Conservation (phyloP, 1,140 invertebrate genomes). For the Lordiphosa mommai region DNA sequence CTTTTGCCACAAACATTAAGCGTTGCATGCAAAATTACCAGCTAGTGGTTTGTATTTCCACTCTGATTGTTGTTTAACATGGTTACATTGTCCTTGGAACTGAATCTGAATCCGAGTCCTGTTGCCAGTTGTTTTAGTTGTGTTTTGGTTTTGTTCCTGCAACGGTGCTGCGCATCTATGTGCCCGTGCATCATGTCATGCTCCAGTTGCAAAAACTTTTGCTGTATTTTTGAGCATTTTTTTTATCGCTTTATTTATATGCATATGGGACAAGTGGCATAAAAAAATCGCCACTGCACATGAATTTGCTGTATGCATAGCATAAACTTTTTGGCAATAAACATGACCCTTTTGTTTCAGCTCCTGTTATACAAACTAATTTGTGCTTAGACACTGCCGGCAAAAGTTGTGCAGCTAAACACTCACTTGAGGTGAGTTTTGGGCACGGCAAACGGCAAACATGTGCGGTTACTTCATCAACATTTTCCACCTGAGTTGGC, state of each 20-base stretch:
- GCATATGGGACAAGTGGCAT: conserved; percentile 58
- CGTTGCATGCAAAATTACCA: conserved; percentile 77
- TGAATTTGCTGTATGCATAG: conserved; percentile 56
- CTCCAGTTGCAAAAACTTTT: conserved; percentile 69
- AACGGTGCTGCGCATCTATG: conserved; percentile 52
- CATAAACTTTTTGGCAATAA: conserved; percentile 42
- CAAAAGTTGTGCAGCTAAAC: conserved; percentile 61
- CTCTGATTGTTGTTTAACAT: conserved; percentile 78
- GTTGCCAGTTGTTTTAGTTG: conserved; percentile 48
- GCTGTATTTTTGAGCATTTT: conserved; percentile 23
- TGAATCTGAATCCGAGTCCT: conserved; percentile 45
- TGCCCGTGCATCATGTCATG: conserved; percentile 69
- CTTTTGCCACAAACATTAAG: conserved; percentile 75
- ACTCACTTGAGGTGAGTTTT: conserved; percentile 46
- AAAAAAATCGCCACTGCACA: conserved; percentile 37
- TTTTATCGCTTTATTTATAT: conserved; percentile 69
- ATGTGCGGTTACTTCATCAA: conserved; percentile 72
- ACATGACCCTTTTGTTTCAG: conserved; percentile 30
- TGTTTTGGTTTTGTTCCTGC: conserved; percentile 20
- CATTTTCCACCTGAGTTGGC: conserved; percentile 69
- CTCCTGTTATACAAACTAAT: conserved; percentile 59
- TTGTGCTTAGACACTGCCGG: conserved; percentile 46
- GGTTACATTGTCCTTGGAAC: conserved; percentile 75
- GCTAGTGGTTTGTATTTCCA: conserved; percentile 76
- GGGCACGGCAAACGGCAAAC: conserved; percentile 41